Conservation (phyloP, 2,797 vertebrate species). For the Buceros bicornis region DNA sequence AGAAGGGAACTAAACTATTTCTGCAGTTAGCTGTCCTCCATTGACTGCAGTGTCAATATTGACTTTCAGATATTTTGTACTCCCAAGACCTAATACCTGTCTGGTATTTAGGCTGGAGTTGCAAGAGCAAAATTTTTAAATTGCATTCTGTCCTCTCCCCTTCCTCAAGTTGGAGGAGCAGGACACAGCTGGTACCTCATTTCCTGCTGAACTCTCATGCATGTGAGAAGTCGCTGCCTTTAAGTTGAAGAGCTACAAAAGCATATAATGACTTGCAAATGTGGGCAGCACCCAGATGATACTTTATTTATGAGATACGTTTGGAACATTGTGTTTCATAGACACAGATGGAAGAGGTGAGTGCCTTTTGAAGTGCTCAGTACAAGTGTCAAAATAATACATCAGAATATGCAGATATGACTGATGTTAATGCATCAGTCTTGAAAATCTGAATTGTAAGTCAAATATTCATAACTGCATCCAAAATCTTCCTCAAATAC, state of each 20-base stretch:
- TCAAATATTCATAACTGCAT: slow-evolving; percentile 28
- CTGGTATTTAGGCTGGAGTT: background rate
- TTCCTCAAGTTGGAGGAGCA: background rate
- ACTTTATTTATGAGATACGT: slow-evolving; percentile 23
- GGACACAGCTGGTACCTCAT: background rate
- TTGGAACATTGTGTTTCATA: slow-evolving; percentile 39
- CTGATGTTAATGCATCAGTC: slow-evolving; percentile 11
- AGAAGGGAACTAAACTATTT: background rate
- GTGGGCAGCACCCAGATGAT: background rate
- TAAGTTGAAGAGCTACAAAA: background rate
- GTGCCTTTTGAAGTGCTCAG: background rate
- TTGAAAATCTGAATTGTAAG: slow-evolving; percentile 31
- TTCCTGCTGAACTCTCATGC: background rate
- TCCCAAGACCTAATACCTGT: background rate
- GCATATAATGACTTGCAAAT: slow-evolving; percentile 31
- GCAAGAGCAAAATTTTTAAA: background rate
- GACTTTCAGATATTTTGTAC: background rate
- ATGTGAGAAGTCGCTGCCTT: background rate
- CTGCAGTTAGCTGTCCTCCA: background rate
- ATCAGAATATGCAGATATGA: background rate
- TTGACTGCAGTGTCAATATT: background rate
- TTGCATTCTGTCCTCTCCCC: background rate
- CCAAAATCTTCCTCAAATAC: slow-evolving; percentile 17
- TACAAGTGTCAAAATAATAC: slow-evolving; percentile 34
- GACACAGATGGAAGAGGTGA: background rate